Evolutionary conservation across 2,113 vertebrate genomes (phyloP).

Genomic region (Nanorana parkeri): DNA sequence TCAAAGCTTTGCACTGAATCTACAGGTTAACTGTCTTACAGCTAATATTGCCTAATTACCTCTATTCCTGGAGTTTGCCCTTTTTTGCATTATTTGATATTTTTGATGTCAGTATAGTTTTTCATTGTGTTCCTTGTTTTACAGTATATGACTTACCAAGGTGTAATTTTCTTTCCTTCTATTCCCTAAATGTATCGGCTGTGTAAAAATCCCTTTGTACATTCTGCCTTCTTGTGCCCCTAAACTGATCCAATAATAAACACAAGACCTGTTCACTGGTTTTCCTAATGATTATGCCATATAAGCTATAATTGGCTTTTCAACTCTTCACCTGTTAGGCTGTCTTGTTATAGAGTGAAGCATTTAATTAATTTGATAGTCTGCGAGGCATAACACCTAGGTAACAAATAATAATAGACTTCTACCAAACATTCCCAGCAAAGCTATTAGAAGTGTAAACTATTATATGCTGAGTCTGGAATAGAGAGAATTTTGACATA

Average conservation of each 20-base stretch:
- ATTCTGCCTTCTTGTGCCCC: not conserved
- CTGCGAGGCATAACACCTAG: not conserved
- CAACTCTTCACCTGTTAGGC: constrained; percentile 18
- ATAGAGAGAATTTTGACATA: constrained; percentile 10
- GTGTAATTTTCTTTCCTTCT: not conserved
- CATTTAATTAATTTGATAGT: constrained; percentile 25
- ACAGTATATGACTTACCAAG: not conserved
- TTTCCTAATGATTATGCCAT: constrained; percentile 26
- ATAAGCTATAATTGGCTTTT: constrained; percentile 40
- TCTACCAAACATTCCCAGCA: not conserved
- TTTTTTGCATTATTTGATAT: too few species aligned
- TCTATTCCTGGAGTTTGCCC: too few species aligned
- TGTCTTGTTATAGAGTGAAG: not conserved
- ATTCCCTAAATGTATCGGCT: not conserved
- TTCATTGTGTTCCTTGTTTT: not conserved
- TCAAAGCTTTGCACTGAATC: too few species aligned
- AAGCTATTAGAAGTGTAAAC: constrained; percentile 7
- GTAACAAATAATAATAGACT: not conserved
- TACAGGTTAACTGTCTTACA: too few species aligned
- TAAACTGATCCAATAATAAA: not conserved
- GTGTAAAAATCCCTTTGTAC: not conserved
- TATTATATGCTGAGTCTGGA: constrained; percentile 13
- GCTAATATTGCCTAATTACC: too few species aligned
- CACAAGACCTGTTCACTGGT: constrained; percentile 20
- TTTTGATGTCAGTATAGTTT: too few species aligned